Percentiles rank a stretch among this genome's conserved stretches.
These are phyloP conservation scores for Aphelinus certus DNA, from an alignment of 1,140 invertebrate genomes.

Conservation along the genomic window DNA sequence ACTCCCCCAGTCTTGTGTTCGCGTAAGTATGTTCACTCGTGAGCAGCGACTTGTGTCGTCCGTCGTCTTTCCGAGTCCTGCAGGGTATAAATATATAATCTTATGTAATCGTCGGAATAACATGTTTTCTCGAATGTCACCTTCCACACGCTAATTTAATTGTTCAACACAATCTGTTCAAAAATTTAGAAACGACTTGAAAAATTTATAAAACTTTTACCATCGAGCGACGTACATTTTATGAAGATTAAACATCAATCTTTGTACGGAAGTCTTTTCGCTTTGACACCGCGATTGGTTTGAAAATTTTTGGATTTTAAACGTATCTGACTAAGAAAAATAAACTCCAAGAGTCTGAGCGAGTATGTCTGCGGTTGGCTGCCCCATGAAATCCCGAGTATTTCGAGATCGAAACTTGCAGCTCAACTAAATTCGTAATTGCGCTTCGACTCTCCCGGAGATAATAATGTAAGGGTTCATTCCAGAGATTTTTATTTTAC, in stretches of 20 bases:
- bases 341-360: background rate
- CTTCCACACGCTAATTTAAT: conserved; percentile 12
- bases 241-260: background rate
- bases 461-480: conserved; percentile 28
- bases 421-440: background rate
- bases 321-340: conserved; percentile 1
- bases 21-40: conserved; percentile 19
- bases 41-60: background rate
- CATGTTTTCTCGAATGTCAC: conserved; percentile 9
- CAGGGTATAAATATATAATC: conserved; percentile 15
- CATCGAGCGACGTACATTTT: conserved; percentile 8
- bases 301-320: conserved; percentile 24
- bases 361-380: background rate
- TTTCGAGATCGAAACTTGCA: conserved; percentile 4
- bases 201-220: conserved; percentile 23
- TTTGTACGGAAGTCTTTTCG: conserved; percentile 14
- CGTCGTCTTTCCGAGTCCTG: conserved; percentile 4
- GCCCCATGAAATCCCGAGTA: background rate
- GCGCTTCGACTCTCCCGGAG: background rate
- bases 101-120: conserved; percentile 24
- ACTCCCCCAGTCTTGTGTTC: conserved; percentile 6
- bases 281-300: conserved; percentile 12
- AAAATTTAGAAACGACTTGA: background rate
- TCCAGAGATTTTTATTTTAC: conserved; percentile 31
- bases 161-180: conserved; percentile 9